Conservation (phyloP, 2,888 invertebrate genomes). For the Schizotus pectinicornis region DNA sequence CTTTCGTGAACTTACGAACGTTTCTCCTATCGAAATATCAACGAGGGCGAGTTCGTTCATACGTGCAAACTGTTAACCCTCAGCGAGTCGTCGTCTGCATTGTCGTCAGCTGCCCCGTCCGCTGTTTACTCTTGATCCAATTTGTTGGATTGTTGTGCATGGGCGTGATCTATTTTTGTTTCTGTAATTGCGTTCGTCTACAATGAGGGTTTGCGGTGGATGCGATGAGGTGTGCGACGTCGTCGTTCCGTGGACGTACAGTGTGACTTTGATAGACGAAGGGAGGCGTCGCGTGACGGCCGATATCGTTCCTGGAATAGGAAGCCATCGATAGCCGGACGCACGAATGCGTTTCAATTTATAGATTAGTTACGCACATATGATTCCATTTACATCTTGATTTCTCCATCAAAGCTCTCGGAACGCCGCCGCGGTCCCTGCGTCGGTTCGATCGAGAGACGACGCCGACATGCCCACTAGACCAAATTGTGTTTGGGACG, state of each 20-base stretch:
- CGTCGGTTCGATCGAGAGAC: not conserved
- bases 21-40: too few relatives aligned
- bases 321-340: constrained; percentile 31
- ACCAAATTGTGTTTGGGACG: too few relatives aligned
- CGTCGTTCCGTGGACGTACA: constrained; percentile 14
- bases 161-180: not conserved
- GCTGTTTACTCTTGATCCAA: too few relatives aligned
- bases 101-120: too few relatives aligned
- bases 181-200: constrained; percentile 4
- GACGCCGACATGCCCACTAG: too few relatives aligned
- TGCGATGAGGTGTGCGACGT: constrained; percentile 13
- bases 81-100: too few relatives aligned
- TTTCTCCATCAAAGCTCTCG: not conserved
- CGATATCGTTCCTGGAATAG: constrained; percentile 26
- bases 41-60: too few relatives aligned
- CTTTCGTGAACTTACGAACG: too few relatives aligned
- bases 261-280: constrained; percentile 29
- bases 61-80: too few relatives aligned
- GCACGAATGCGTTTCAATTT: constrained; percentile 39
- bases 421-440: not conserved
- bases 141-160: too few relatives aligned
- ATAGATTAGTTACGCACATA: constrained; percentile 37
- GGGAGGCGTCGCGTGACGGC: constrained; percentile 30
- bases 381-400: constrained; percentile 35
- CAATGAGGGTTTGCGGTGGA: not conserved